A percentile compares a stretch with the other conserved stretches of the same genome.
Conservation (phyloP, 2,113 vertebrate genomes). For the Holacanthus passer region DNA sequence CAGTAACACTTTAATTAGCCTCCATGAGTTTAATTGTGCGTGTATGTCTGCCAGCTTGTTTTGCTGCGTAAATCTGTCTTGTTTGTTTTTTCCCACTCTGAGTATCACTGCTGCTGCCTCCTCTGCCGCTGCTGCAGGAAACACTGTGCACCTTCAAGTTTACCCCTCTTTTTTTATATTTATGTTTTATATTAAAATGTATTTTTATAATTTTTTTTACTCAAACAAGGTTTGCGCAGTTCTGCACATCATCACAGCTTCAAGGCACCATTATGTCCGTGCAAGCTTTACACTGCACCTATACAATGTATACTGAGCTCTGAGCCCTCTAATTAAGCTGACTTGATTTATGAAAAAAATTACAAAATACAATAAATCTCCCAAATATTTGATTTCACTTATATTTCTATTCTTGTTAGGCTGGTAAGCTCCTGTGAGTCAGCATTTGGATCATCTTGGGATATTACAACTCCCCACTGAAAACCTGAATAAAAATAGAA, state of each 20-base stretch:
- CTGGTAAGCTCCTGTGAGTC: not conserved
- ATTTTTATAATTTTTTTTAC: not conserved
- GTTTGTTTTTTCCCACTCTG: conserved; percentile 65
- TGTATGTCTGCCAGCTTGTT: conserved; percentile 75
- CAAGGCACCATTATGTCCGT: not conserved
- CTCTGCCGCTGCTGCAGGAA: conserved; percentile 46
- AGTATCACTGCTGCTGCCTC: conserved; percentile 24
- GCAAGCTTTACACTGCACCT: not conserved
- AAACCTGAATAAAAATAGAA: not conserved
- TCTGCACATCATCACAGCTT: not conserved
- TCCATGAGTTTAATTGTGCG: conserved; percentile 81
- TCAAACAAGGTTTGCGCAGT: not conserved
- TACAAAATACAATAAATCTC: not conserved
- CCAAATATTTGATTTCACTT: not conserved
- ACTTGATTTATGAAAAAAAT: not conserved
- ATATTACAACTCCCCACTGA: not conserved
- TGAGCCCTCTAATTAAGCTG: not conserved
- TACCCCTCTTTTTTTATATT: not conserved
- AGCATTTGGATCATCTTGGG: not conserved
- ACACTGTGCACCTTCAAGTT: conserved; percentile 3
- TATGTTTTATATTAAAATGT: conserved; percentile 2
- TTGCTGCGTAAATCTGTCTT: conserved; percentile 77
- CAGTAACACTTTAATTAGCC: conserved; percentile 84
- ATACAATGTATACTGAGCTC: not conserved
- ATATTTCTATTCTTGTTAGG: not conserved